A percentile compares a stretch with the other conserved stretches of the same genome.
Evolutionary conservation across 2,888 invertebrate species (phyloP).

Genomic region (Drosophila robusta): DNA sequence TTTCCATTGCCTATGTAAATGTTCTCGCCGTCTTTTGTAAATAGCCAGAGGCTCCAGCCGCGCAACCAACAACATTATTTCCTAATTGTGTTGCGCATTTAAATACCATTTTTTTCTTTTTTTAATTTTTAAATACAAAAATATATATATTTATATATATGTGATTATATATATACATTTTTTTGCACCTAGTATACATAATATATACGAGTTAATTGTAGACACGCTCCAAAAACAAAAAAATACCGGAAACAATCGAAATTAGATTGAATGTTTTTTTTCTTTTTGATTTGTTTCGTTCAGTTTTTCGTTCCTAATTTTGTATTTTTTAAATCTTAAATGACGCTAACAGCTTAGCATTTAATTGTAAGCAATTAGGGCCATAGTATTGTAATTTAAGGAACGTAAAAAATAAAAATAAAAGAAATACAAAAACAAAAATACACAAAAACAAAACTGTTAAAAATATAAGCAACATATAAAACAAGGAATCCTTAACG

Average conservation of each 20-base stretch:
- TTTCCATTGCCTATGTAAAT: constrained; percentile 3
- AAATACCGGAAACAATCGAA: constrained; percentile 21
- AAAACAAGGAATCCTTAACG: constrained; percentile 76
- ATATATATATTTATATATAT: constrained; percentile 18
- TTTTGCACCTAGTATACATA: constrained; percentile 46
- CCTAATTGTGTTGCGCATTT: constrained; percentile 38
- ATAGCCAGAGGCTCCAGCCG: constrained; percentile 55
- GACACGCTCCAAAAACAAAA: constrained; percentile 14
- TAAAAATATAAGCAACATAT: constrained; percentile 45
- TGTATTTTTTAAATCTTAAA: constrained; percentile 33
- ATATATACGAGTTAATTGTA: constrained; percentile 23
- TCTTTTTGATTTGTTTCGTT: constrained; percentile 18
- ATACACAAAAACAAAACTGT: constrained; percentile 25
- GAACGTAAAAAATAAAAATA: constrained; percentile 13
- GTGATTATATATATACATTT: constrained; percentile 16
- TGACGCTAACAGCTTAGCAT: constrained; percentile 48
- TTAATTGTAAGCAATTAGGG: constrained; percentile 63
- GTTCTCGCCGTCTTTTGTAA: constrained; percentile 32
- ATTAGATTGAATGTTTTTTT: constrained; percentile 11
- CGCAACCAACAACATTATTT: constrained; percentile 30
- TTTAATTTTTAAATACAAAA: constrained; percentile 27
- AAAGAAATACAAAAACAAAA: constrained; percentile 10
- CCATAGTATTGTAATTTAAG: constrained; percentile 58
- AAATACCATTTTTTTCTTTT: constrained; percentile 26
- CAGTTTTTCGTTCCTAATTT: not conserved